These are phyloP conservation scores for Agonopterix heracliana DNA, from an alignment of 2,888 invertebrate species.

Conservation along the genomic window DNA sequence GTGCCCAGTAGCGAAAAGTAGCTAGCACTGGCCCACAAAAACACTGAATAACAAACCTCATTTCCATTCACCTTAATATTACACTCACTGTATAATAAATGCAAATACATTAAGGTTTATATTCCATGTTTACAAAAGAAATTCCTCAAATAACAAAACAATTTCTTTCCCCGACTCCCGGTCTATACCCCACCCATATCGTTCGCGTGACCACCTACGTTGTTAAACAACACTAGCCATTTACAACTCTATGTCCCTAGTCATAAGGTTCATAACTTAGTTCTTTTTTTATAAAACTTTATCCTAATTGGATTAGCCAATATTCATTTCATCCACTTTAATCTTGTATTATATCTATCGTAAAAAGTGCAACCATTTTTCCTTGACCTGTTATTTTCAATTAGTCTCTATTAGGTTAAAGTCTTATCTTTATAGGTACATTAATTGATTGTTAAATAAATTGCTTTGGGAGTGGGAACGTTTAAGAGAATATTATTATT, in stretches of 20 bases:
- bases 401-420: slow-evolving; percentile 19
- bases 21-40: too few species aligned
- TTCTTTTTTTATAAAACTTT: too few species aligned
- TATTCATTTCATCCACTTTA: slow-evolving; percentile 52
- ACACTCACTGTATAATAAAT: too few species aligned
- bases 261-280: too few species aligned
- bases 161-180: neutral
- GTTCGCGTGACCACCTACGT: too few species aligned
- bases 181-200: neutral
- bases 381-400: slow-evolving; percentile 11
- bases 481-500: too few species aligned
- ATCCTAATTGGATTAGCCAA: slow-evolving; percentile 61
- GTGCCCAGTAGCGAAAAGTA: too few species aligned
- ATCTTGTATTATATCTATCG: slow-evolving; percentile 15
- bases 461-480: slow-evolving; percentile 17
- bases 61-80: too few species aligned
- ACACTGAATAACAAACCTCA: too few species aligned
- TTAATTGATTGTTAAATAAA: slow-evolving; percentile 25
- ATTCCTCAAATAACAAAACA: neutral
- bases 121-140: neutral
- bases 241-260: too few species aligned
- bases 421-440: slow-evolving; percentile 18
- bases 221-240: too few species aligned
- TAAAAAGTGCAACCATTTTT: slow-evolving; percentile 26
- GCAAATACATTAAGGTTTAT: too few species aligned